Evolutionary conservation across 2,888 invertebrate species (phyloP).

Genomic region (Torymus texanus): DNA sequence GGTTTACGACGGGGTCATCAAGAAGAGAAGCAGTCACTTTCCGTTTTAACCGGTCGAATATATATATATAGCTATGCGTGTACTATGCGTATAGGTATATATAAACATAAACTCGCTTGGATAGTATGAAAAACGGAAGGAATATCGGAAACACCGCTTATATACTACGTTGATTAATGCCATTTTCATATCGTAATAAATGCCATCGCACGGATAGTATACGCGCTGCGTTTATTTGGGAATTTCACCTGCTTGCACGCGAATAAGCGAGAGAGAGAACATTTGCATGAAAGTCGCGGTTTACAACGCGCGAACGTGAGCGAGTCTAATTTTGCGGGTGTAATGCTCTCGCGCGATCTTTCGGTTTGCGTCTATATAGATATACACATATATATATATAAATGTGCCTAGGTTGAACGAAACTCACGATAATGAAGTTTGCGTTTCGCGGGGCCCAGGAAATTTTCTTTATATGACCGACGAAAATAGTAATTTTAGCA

Average conservation of each 20-base stretch:
- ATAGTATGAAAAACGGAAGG: neutral
- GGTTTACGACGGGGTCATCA: neutral
- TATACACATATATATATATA: too few relatives aligned
- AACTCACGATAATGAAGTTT: neutral
- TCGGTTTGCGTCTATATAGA: too few relatives aligned
- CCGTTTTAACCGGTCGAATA: conserved; percentile 3
- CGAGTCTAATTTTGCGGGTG: neutral
- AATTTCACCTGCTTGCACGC: neutral
- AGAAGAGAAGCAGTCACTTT: conserved; percentile 5
- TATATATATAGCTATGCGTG: too few relatives aligned
- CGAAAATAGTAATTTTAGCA: too few relatives aligned
- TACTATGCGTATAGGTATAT: too few relatives aligned
- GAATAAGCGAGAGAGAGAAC: neutral
- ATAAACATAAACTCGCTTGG: too few relatives aligned
- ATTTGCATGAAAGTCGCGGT: neutral
- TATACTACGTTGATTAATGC: neutral
- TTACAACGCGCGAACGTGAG: neutral
- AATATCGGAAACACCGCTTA: conserved; percentile 1
- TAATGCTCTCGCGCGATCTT: neutral
- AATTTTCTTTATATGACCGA: neutral
- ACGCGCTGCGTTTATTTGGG: neutral
- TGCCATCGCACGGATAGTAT: neutral
- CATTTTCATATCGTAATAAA: conserved; percentile 25
- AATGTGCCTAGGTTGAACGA: too few relatives aligned
- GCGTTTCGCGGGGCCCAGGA: too few relatives aligned